Percentiles rank a stretch among this genome's conserved stretches.
These are phyloP conservation scores for Caenorhabditis sp. DNA, from an alignment of 2,888 invertebrate species.

Conservation along the genomic window DNA sequence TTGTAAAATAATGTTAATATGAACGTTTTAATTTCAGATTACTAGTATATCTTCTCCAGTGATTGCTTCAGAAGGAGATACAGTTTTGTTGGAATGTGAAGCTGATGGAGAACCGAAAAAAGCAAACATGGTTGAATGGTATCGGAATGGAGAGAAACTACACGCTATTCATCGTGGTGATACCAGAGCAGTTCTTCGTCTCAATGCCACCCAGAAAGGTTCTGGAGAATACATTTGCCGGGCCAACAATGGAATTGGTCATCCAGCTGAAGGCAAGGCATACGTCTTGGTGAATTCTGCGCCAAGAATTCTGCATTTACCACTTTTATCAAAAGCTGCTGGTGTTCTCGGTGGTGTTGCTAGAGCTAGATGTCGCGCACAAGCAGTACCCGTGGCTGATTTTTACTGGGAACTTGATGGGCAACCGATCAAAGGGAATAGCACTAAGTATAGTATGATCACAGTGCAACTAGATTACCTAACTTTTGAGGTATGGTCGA, in stretches of 20 bases:
- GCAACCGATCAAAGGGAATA: conserved; percentile 62
- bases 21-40: no score
- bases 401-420: conserved; percentile 63
- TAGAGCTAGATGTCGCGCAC: conserved; percentile 56
- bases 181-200: conserved; percentile 49
- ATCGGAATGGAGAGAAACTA: conserved; percentile 42
- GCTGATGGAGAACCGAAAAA: conserved; percentile 64
- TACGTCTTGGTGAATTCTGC: conserved; percentile 65
- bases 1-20: no score
- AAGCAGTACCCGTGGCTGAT: conserved; percentile 64
- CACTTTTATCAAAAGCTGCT: conserved; percentile 56
- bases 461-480: conserved; percentile 61
- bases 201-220: conserved; percentile 62
- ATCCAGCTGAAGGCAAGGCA: conserved; percentile 43
- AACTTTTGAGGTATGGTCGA: conserved; percentile 61
- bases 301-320: conserved; percentile 54
- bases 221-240: conserved; percentile 65
- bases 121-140: conserved; percentile 67
- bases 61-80: conserved; percentile 63
- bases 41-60: conserved; percentile 65
- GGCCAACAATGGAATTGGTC: conserved; percentile 67
- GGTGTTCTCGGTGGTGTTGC: conserved; percentile 55
- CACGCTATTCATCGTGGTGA: conserved; percentile 24
- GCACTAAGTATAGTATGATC: conserved; percentile 61
- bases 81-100: conserved; percentile 67